Conservation (phyloP, 2,113 vertebrate genomes). For the Seriola dumerili region DNA sequence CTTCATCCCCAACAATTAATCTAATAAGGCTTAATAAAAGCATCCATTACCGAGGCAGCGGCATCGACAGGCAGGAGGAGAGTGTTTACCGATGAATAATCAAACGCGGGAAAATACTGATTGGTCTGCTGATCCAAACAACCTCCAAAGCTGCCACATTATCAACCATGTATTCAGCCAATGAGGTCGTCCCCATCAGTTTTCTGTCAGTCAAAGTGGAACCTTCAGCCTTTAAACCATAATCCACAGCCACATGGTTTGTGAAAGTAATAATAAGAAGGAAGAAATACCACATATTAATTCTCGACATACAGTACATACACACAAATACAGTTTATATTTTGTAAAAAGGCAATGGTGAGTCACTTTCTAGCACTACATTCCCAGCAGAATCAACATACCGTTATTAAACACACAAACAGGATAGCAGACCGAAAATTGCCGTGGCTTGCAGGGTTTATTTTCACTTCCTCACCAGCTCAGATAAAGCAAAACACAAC, state of each 20-base stretch:
- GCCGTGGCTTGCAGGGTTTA: conserved; percentile 14
- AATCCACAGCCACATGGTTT: not conserved
- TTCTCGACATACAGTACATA: not conserved
- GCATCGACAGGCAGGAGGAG: conserved; percentile 49
- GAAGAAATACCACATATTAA: not conserved
- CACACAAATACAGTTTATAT: not conserved
- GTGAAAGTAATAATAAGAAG: not conserved
- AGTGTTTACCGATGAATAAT: conserved; percentile 72
- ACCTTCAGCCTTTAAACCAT: not conserved
- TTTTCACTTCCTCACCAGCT: conserved; percentile 26
- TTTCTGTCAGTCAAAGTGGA: conserved; percentile 20
- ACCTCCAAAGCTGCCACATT: conserved; percentile 30
- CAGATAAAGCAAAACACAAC: conserved; percentile 39
- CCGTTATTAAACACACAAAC: conserved; percentile 38
- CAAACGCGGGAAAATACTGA: conserved; percentile 62
- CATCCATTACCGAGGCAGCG: conserved; percentile 65
- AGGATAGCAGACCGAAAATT: not conserved
- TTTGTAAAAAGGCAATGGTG: conserved; percentile 4
- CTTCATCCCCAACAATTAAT: conserved; percentile 57
- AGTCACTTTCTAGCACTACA: conserved; percentile 2
- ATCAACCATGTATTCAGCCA: not conserved
- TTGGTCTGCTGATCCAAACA: conserved; percentile 49
- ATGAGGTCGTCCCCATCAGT: not conserved
- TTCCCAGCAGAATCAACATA: not conserved
- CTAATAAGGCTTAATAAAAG: conserved; percentile 69